phyloP scores from a whole-genome alignment of 2,113 vertebrate genomes.

The Odocoileus hemionus region DNA sequence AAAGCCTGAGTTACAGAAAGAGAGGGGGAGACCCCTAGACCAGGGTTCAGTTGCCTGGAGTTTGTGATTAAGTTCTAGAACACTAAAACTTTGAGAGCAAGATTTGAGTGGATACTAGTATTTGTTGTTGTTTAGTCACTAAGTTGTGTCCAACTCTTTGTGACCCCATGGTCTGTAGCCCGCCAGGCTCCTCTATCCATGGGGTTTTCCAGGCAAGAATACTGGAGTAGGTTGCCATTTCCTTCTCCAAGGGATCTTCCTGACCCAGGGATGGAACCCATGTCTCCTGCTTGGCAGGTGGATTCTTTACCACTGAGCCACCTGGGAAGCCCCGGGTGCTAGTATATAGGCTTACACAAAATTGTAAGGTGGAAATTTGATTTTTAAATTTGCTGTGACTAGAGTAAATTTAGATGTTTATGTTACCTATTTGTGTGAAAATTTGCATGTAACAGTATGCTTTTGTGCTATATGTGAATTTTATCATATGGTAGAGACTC shows the following conservation, averaged over 20 bases:
- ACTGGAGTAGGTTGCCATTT: neutral
- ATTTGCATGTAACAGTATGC: neutral
- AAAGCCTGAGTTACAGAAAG: neutral
- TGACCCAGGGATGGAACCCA: neutral
- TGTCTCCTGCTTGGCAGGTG: neutral
- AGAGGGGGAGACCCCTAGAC: neutral
- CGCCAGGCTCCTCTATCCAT: neutral
- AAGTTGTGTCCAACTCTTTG: neutral
- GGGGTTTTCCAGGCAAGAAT: neutral
- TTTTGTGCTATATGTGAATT: neutral
- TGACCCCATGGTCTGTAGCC: neutral
- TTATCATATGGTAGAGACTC: neutral
- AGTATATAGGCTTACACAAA: neutral
- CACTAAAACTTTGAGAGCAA: neutral
- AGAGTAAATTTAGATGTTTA: neutral
- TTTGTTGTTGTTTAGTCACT: neutral
- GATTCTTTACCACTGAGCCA: neutral
- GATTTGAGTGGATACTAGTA: neutral
- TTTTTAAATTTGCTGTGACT: constrained; percentile 5
- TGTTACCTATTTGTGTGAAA: neutral
- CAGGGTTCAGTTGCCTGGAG: neutral
- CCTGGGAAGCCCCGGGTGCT: neutral
- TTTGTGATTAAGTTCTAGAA: neutral
- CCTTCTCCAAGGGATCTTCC: neutral
- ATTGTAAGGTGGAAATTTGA: neutral